These are phyloP conservation scores for Hyalella azteca DNA, from an alignment of 2,888 invertebrate genomes.

Conservation along the genomic window DNA sequence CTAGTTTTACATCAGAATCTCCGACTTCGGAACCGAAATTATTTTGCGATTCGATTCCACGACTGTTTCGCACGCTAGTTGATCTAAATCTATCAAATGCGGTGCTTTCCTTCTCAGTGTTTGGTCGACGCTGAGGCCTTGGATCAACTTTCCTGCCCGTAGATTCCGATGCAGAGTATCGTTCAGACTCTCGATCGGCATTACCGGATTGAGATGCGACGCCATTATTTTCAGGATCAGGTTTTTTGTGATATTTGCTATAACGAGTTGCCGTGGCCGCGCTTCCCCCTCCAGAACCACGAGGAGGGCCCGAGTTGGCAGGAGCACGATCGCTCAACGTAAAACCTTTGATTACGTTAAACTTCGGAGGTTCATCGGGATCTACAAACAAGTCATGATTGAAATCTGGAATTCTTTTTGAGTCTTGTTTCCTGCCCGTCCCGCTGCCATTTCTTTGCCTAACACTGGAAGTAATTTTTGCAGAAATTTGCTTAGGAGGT, in stretches of 20 bases:
- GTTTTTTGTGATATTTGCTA: constrained; percentile 54
- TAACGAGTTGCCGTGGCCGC: constrained; percentile 56
- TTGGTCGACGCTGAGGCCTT: neutral
- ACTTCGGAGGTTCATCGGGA: constrained; percentile 49
- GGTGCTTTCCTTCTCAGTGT: neutral
- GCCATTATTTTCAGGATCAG: constrained; percentile 51
- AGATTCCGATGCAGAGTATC: constrained; percentile 49
- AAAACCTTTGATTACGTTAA: constrained; percentile 53
- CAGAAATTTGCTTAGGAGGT: constrained; percentile 6
- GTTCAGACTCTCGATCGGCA: constrained; percentile 45
- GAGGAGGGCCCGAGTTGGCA: constrained; percentile 15
- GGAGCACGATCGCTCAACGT: constrained; percentile 52
- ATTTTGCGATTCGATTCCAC: neutral
- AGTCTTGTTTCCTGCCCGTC: neutral
- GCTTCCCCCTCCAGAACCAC: constrained; percentile 42
- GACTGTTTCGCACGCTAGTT: neutral
- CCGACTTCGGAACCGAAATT: neutral
- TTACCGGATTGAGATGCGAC: constrained; percentile 41
- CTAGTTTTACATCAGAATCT: neutral
- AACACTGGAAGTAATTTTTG: neutral
- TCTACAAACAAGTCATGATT: constrained; percentile 45
- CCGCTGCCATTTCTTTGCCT: constrained; percentile 17
- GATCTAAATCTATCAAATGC: neutral
- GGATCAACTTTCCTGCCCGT: constrained; percentile 36
- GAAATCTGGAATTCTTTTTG: neutral